Conservation (phyloP, 2,797 vertebrate genomes). For the Karalla daura region DNA sequence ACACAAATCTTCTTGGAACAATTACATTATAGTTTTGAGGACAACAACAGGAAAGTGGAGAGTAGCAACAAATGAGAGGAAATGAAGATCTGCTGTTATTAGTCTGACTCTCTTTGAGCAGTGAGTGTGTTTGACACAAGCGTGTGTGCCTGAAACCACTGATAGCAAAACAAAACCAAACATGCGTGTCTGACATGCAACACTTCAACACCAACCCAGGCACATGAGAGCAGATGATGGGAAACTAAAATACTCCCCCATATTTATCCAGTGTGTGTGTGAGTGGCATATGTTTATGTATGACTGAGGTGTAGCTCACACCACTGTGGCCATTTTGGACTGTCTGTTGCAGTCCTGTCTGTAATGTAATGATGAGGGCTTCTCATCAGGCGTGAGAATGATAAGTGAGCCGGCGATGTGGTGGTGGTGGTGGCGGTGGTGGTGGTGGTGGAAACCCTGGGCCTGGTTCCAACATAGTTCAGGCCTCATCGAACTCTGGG, state of each 20-base stretch:
- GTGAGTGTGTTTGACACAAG: background rate
- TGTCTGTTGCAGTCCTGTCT: constrained; percentile 53
- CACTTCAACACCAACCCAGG: background rate
- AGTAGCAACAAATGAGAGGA: background rate
- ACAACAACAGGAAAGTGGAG: background rate
- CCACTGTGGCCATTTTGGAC: constrained; percentile 34
- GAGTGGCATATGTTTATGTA: constrained; percentile 9
- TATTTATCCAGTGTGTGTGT: background rate
- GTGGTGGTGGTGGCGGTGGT: too few relatives aligned
- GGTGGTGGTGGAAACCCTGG: constrained; percentile 62
- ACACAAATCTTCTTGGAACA: background rate
- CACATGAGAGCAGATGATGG: background rate
- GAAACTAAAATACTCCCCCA: background rate
- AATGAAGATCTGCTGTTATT: background rate
- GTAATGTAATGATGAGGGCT: constrained; percentile 63
- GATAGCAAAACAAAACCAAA: background rate
- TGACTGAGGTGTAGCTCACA: constrained; percentile 12
- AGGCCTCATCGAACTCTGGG: constrained; percentile 79
- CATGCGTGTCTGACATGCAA: background rate
- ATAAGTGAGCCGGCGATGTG: constrained; percentile 53
- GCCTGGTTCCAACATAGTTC: constrained; percentile 70
- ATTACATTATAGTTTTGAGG: background rate
- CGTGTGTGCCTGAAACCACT: background rate
- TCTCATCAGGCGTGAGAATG: constrained; percentile 65
- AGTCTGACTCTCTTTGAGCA: background rate